Evolutionary conservation across 2,113 vertebrate genomes (phyloP).

Genomic region (Syrrhaptes paradoxus): DNA sequence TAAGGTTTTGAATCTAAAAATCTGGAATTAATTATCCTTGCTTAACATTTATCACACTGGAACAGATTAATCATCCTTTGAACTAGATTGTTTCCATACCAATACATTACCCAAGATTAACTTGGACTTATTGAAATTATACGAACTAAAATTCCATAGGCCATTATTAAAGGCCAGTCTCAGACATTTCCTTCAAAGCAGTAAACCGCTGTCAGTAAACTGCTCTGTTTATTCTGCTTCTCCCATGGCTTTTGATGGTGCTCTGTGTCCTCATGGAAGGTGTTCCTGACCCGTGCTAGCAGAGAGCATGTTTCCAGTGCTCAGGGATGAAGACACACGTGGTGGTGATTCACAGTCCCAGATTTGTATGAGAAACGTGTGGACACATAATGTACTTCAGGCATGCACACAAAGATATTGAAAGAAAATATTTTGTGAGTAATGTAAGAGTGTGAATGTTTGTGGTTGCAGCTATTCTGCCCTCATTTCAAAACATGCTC

Average conservation of each 20-base stretch:
- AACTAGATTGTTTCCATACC: conserved; percentile 47
- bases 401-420: neutral
- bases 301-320: neutral
- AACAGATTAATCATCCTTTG: conserved; percentile 46
- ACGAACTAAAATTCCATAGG: neutral
- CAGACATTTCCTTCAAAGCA: neutral
- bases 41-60: conserved; percentile 41
- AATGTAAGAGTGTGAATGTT: neutral
- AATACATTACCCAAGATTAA: conserved; percentile 29
- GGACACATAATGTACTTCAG: neutral
- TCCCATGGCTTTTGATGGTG: neutral
- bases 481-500: neutral
- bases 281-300: neutral
- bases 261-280: neutral
- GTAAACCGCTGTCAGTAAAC: neutral
- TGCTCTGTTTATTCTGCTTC: neutral
- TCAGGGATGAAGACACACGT: neutral
- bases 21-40: conserved; percentile 54
- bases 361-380: neutral
- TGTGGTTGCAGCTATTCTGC: neutral
- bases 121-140: conserved; percentile 10
- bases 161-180: neutral
- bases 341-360: neutral
- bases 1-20: conserved; percentile 25
- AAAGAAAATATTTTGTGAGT: neutral